Evolutionary conservation across 2,797 vertebrate species (phyloP), one percentile per base, ranked within the genome.

Genomic region (Scolopax bukidnonensis): DNA sequence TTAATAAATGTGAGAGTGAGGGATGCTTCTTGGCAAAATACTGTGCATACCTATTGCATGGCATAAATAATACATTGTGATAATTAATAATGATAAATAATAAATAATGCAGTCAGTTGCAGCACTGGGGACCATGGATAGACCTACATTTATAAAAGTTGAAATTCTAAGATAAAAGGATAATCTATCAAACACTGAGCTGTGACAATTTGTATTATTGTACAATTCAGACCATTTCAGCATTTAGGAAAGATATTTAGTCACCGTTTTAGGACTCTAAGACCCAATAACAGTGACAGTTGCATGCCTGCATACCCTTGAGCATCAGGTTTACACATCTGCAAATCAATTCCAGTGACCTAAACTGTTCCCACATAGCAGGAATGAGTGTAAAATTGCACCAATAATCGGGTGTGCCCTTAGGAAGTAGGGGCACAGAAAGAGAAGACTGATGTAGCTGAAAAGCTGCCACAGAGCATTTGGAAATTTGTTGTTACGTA

Each of bases 51-150:
- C 94, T 96, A 95, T 96, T 96, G 91, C 91, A 94, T 28, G 28
- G 71, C 82, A 96, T 96, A 96, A 96, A 96, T 96, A 97, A 97
- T 96, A 85, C 90, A 96, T 96, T 76, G 69, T 64, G 92, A 96
- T 96, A 97, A 97, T 97, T 96, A 97, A 97, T 97, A 97, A 97
- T 93, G 84, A 94, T 96, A 96, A 97, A 97, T 97, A 97, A 96
- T 96, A 96, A 96, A 97, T 97, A 97, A 95, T 91, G 80, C 92
- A 96, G 96, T 94, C 89, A 85, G 84, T 40, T 91, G 64, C 65
- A 81, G 51, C 90, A 74, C 91, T 84, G 18, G 93, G 84, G 76
- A 94, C 82, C 68, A 40, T 89, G 64, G 68, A 79, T 36, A 96
- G 95, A 92, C 81, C 73, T 92, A 91, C 78, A 85, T 91, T 94